A percentile compares a stretch with the other conserved stretches of the same genome.
Conservation (phyloP, 2,888 invertebrate genomes). For the Ochlodes sylvanus region DNA sequence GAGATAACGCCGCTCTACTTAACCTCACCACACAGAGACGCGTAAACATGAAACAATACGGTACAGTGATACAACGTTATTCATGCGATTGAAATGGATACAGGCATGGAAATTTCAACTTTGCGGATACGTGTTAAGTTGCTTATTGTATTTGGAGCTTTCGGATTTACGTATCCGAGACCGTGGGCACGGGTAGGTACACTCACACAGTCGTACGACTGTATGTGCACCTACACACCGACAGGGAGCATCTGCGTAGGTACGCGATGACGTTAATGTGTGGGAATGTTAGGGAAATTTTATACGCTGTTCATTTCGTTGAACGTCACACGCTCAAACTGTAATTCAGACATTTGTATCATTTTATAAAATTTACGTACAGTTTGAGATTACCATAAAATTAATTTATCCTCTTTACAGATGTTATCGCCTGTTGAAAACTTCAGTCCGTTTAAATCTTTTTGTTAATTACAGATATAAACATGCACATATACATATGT, state of each 20-base stretch:
- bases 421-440: slow-evolving; percentile 47
- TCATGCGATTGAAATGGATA: slow-evolving; percentile 55
- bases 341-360: slow-evolving; percentile 80
- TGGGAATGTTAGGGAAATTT: slow-evolving; percentile 80
- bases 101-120: slow-evolving; percentile 47
- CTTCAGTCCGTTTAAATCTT: background rate
- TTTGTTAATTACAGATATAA: background rate
- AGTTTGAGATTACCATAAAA: slow-evolving; percentile 67
- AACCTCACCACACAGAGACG: slow-evolving; percentile 83
- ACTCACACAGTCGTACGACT: slow-evolving; percentile 59
- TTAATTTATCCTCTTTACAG: slow-evolving; percentile 58
- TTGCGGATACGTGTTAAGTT: slow-evolving; percentile 32
- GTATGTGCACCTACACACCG: slow-evolving; percentile 45
- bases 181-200: slow-evolving; percentile 60
- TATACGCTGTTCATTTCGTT: slow-evolving; percentile 75
- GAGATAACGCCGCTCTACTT: slow-evolving; percentile 85
- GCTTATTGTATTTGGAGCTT: slow-evolving; percentile 32
- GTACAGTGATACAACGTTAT: slow-evolving; percentile 77
- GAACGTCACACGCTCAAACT: slow-evolving; percentile 62
- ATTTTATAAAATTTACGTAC: slow-evolving; percentile 71
- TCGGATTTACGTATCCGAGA: slow-evolving; percentile 37
- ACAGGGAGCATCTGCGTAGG: slow-evolving; percentile 59
- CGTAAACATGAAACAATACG: slow-evolving; percentile 85
- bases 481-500: no score
- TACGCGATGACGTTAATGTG: slow-evolving; percentile 67